Evolutionary conservation across 2,113 vertebrate species (phyloP), one percentile per base, ranked within the genome.

Genomic region (Tor tambroides): DNA sequence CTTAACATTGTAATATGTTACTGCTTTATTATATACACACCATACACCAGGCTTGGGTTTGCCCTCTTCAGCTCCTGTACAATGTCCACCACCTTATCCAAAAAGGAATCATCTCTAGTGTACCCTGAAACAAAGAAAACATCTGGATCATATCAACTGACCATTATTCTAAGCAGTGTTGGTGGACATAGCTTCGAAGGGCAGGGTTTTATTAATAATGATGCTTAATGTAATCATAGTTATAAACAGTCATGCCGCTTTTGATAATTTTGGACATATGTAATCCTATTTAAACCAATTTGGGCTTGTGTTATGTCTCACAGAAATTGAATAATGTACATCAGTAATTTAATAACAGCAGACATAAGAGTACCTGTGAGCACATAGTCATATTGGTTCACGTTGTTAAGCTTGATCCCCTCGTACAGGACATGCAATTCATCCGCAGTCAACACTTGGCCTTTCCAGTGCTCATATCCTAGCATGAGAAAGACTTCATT

Each of bases 391-490:
- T 99, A 99, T 3, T 89, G 95, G 89, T 96, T 98, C 56, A 98
- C 96, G 0, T 93, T 76, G 90, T 99, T 99, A 87, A 98, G 95
- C 89, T 95, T 96, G 54, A 99, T 96, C 4, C 98, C 98, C 9
- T 98, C 96, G 0, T 99, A 99, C 0, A 99, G 93, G 67, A 96
- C 96, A 2, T 97, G 96, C 11, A 99, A 96, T 86, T 99, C 98
- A 26, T 95, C 93, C 0, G 98, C 96, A 28, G 95, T 98, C 92
- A 99, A 93, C 19, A 99, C 97, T 78, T 99, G 98, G 0, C 98
- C 98, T 89, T 98, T 99, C 98, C 98, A 99, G 91, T 99, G 96
- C 2, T 93, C 69, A 28, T 99, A 99, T 76, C 98, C 98, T 99
- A 87, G 59, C 80, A 81, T 32, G 85, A 17, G 4, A 78, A 78